Percentiles rank a stretch among this genome's conserved stretches.
Evolutionary conservation across 2,113 vertebrate species (phyloP).

Genomic region (Pipra filicauda): DNA sequence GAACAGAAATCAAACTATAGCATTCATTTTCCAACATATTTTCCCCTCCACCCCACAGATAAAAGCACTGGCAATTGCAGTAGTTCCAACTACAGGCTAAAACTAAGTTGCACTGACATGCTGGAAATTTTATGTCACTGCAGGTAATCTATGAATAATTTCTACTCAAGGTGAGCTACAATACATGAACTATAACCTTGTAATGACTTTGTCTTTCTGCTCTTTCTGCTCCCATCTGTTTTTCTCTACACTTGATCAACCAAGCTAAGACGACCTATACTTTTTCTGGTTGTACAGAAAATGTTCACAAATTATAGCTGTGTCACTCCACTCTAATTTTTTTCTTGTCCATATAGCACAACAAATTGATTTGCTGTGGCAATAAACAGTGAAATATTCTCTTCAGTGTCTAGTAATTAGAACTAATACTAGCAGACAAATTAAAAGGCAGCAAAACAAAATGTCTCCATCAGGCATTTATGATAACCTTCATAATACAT

Average conservation of each 20-base stretch:
- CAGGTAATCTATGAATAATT: conserved; percentile 1
- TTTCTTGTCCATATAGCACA: conserved; percentile 39
- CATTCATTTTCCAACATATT: background rate
- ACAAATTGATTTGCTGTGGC: conserved; percentile 53
- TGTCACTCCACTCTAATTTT: background rate
- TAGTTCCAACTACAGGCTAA: background rate
- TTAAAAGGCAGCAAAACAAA: conserved; percentile 66
- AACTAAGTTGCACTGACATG: background rate
- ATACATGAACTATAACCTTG: conserved; percentile 47
- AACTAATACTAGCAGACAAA: conserved; percentile 59
- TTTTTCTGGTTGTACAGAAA: conserved; percentile 45
- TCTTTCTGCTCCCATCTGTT: conserved; percentile 45
- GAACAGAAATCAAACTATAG: background rate
- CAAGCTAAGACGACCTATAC: conserved; percentile 24
- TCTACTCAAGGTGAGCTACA: background rate
- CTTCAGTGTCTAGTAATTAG: conserved; percentile 57
- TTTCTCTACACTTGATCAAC: conserved; percentile 40
- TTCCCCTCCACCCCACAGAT: background rate
- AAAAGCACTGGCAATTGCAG: background rate
- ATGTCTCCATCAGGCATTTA: conserved; percentile 54
- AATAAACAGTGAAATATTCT: conserved; percentile 51
- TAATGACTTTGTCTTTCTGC: conserved; percentile 60
- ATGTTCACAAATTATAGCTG: conserved; percentile 50
- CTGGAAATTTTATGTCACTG: conserved; percentile 16
- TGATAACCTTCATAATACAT: conserved; percentile 64